These are phyloP conservation scores for Aplidium turbinatum DNA, from an alignment of 23 tunicate species.

Conservation along the genomic window DNA sequence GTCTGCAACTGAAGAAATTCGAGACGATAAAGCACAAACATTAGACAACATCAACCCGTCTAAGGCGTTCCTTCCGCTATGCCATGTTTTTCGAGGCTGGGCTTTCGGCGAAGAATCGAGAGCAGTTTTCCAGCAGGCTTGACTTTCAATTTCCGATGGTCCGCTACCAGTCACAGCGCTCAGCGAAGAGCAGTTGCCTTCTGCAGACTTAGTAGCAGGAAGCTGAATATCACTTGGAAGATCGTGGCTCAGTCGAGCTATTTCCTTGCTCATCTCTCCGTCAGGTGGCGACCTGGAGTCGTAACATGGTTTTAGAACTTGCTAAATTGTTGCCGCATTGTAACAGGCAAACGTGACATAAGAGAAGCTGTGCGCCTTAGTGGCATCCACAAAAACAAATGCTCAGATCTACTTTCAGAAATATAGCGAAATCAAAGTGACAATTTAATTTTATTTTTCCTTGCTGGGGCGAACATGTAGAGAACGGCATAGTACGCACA, in stretches of 20 bases:
- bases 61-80: conserved; percentile 46
- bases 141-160: conserved; percentile 62
- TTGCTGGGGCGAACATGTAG: too few species aligned
- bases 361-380: too few species aligned
- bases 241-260: conserved; percentile 72
- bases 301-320: too few species aligned
- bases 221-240: conserved; percentile 67
- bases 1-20: conserved; percentile 58
- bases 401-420: too few species aligned
- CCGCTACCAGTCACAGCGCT: conserved; percentile 8
- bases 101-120: conserved; percentile 36
- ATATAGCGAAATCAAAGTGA: too few species aligned
- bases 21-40: conserved; percentile 69
- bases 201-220: conserved; percentile 50
- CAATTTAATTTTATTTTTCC: too few species aligned
- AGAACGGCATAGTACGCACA: too few species aligned
- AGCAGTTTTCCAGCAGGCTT: conserved; percentile 19
- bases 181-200: conserved; percentile 26
- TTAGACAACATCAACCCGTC: conserved; percentile 80
- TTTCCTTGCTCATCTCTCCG: conserved; percentile 83
- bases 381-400: too few species aligned
- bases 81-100: conserved; percentile 71
- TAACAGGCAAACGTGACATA: too few species aligned
- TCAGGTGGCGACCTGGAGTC: conserved; percentile 92
- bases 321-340: too few species aligned